phyloP scores from a whole-genome alignment of 2,888 invertebrate species.

The Sclerodermus sp. region DNA sequence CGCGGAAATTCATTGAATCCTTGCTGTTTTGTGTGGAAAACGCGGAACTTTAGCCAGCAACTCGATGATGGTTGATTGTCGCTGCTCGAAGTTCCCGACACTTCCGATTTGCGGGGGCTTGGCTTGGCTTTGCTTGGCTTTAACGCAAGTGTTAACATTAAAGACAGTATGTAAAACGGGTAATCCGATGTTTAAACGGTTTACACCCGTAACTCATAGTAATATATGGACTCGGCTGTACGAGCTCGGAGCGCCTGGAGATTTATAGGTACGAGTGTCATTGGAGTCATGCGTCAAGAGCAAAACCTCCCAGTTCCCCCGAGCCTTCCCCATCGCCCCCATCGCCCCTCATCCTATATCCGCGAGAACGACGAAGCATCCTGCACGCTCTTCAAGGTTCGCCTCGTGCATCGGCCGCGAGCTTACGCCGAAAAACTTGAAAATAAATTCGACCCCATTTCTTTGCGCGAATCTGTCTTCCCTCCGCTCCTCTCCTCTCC shows the following conservation, averaged over 20 bases:
- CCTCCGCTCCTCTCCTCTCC: no score
- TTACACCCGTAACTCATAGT: constrained; percentile 55
- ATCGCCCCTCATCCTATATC: constrained; percentile 8
- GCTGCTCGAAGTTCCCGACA: background rate
- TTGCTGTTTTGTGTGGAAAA: no score
- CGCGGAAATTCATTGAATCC: no score
- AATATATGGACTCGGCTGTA: constrained; percentile 51
- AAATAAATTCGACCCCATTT: no score
- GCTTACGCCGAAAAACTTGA: no score
- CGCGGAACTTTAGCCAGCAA: no score
- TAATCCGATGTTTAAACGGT: constrained; percentile 56
- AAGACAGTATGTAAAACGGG: constrained; percentile 53
- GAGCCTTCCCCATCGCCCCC: background rate
- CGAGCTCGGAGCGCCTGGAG: constrained; percentile 42
- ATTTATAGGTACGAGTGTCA: constrained; percentile 55
- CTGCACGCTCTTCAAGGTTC: no score
- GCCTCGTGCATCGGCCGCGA: no score
- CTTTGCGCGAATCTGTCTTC: no score
- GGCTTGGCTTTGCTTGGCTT: background rate
- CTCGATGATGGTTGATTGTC: no score
- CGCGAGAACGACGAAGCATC: no score
- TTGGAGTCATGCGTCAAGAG: constrained; percentile 51
- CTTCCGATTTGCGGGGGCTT: background rate
- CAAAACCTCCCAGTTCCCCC: constrained; percentile 15
- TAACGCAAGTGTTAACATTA: constrained; percentile 49